Base-by-base conservation (phyloP, 2,113 vertebrate species). In the Ramphastos sulfuratus region DNA sequence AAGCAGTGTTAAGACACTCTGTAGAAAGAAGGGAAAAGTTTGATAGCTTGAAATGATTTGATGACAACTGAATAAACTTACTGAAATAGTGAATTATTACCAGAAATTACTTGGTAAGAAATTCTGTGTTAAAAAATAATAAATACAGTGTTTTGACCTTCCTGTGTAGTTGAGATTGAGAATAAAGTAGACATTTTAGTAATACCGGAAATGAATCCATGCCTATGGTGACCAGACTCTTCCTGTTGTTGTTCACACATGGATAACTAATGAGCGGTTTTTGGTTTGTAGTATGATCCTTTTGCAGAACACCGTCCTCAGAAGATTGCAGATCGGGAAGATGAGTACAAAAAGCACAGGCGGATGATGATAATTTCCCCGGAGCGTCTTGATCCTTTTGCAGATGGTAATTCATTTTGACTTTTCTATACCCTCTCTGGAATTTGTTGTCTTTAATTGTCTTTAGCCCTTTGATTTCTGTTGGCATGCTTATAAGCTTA, bases 341-440 rank as follows among this genome's bases (percentile, higher is more conserved):
- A 99, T 94, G 99, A 99, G 91, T 99, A 99, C 98, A 99, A 99
- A 98, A 98, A 98, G 88, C 98, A 99, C 70, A 99, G 99, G 90
- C 97, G 98, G 97, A 98, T 98, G 98, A 99, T 99, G 99, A 99
- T 99, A 97, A 99, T 99, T 98, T 99, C 99, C 19, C 99, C 99
- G 25, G 99, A 99, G 95, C 99, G 99, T 73, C 99, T 99, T 74
- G 99, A 99, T 97, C 99, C 99, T 25, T 99, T 99, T 98, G 99
- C 99, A 98, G 99, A 99, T 92, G 99, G 99, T 99, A 99, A 99
- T 98, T 98, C 92, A 72, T 97, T 98, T 97, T 97, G 92, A 92
- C 89, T 97, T 98, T 97, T 93, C 94, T 95, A 96, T 97, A 95
- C 94, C 91, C 97, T 92, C 87, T 92, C 76, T 92, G 63, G 70